Evolutionary conservation across 2,113 vertebrate genomes (phyloP), one percentile per base, ranked within the genome.

Genomic region (Callipepla californica): DNA sequence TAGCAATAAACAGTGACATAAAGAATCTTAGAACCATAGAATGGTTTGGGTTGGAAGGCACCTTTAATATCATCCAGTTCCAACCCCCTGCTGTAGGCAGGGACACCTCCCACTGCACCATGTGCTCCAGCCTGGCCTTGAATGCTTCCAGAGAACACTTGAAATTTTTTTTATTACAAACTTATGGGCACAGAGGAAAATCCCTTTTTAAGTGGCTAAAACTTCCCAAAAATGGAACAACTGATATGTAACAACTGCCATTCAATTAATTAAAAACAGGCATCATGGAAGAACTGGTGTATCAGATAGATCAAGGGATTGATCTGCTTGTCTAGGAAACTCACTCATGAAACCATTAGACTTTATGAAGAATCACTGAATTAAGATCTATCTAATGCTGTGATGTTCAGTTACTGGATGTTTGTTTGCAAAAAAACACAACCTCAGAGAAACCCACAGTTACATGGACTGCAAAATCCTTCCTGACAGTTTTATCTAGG

Each of bases 401-500:
- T 88, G 13, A 22, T 6, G 0, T 63, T 92, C 47, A 42, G 42
- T 63, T 0, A 1, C 2, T 68, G 34, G 21, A 30, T 63, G 13
- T 32, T 93, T 79, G 7, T 68, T 89, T 82, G 32, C 22, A 51
- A 74, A 90, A 85, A 89, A 48, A 40, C 1, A 6, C 14, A 57
- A 7, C 16, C 9, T 44, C 32, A 67, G 32, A 81, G 48, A 42
- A 92, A 28, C 22, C 44, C 44, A 11, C 4, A 21, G 30, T 69
- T 86, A 47, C 50, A 86, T 38, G 30, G 70, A 92, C 76, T 32
- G 57, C 76, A 67, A 14, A 86, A 67, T 92, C 28, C 30, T 58
- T 82, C 65, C 45, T 77, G 89, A 50, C 59, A 55, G 68, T 62
- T 93, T 93, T 88, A 83, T 90, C 50, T 80, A 74, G 68, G 76